Evolutionary conservation across 2,888 invertebrate species (phyloP).

Genomic region (Eristalis intricaria): DNA sequence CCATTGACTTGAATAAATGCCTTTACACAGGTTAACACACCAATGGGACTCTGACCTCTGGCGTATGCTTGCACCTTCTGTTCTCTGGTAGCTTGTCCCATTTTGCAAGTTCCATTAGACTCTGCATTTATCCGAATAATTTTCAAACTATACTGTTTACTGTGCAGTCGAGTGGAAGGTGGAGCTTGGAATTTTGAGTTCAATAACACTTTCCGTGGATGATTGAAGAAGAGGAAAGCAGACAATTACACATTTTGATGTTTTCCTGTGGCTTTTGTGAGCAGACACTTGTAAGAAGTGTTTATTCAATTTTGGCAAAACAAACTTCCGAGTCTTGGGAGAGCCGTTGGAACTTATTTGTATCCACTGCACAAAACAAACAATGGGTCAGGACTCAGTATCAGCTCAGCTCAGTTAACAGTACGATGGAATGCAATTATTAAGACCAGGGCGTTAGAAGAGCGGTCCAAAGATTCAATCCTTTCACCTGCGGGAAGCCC

Average conservation of each 20-base stretch:
- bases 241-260: neutral
- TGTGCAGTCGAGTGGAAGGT: neutral
- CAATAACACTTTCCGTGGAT: neutral
- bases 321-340: no score
- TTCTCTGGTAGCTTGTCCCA: neutral
- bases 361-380: no score
- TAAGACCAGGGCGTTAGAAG: no score
- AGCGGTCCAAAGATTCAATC: no score
- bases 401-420: no score
- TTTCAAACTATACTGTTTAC: neutral
- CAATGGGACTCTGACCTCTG: neutral
- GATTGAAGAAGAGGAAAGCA: neutral
- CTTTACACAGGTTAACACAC: neutral
- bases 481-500: no score
- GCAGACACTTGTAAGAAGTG: no score
- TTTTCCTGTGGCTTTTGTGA: neutral
- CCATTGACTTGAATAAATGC: neutral
- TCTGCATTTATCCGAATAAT: neutral
- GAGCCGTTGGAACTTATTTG: no score
- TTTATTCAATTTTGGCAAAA: no score
- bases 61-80: neutral
- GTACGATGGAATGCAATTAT: no score
- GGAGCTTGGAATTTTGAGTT: neutral
- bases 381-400: no score
- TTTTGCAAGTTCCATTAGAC: neutral